Evolutionary conservation across 2,888 invertebrate genomes (phyloP).

Genomic region (Zaprionus obscuricornis): DNA sequence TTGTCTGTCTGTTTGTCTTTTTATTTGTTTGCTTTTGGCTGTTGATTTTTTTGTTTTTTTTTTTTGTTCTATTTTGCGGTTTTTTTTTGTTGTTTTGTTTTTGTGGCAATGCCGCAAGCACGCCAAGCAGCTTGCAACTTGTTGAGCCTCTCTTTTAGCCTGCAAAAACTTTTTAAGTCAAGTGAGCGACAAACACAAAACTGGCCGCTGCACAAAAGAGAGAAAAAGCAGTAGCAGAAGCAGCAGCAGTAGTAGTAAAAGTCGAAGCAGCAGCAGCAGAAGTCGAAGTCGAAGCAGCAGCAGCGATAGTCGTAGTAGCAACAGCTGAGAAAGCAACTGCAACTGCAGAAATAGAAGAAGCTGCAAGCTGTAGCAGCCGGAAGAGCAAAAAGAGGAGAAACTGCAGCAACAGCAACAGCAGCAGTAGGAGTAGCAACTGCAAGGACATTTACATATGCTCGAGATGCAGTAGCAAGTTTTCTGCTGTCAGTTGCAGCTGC

Average conservation of each 20-base stretch:
- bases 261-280: neutral
- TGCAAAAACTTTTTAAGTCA: slow-evolving; percentile 64
- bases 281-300: slow-evolving; percentile 13
- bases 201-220: slow-evolving; percentile 45
- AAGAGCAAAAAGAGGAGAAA: no score
- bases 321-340: no score
- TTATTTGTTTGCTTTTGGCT: slow-evolving; percentile 16
- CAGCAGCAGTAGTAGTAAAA: neutral
- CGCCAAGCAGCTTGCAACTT: slow-evolving; percentile 51
- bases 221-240: slow-evolving; percentile 29
- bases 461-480: slow-evolving; percentile 36
- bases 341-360: no score
- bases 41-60: slow-evolving; percentile 8
- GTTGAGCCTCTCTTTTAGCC: slow-evolving; percentile 49
- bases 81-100: slow-evolving; percentile 9
- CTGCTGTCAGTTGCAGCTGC: slow-evolving; percentile 1
- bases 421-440: slow-evolving; percentile 27
- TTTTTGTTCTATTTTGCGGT: neutral
- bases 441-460: slow-evolving; percentile 54
- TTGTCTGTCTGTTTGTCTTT: neutral
- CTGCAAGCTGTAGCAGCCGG: neutral
- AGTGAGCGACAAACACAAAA: slow-evolving; percentile 52
- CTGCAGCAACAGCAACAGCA: no score
- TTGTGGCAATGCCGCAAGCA: slow-evolving; percentile 27
- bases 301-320: neutral